phyloP scores from a whole-genome alignment of 2,888 invertebrate genomes.

The Nomada goodeniana region DNA sequence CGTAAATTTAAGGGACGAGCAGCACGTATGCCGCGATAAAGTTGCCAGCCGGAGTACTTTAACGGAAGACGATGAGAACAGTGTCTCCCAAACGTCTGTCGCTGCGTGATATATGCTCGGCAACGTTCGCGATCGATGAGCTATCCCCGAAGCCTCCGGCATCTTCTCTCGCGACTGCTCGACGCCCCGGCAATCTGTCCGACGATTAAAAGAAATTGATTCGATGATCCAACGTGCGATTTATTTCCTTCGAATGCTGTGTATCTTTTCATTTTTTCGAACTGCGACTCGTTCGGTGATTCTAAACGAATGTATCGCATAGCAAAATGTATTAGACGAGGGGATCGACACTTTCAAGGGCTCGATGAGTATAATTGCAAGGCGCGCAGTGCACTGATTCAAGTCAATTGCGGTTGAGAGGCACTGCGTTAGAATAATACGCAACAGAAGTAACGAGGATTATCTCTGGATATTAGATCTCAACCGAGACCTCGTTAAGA shows the following conservation, averaged over 20 bases:
- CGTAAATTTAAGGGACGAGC: conserved; percentile 63
- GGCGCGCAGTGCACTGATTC: neutral
- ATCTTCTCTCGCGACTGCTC: neutral
- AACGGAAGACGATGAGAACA: conserved; percentile 49
- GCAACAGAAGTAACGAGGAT: conserved; percentile 53
- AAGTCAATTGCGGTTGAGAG: conserved; percentile 32
- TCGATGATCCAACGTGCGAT: too few relatives aligned
- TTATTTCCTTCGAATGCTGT: too few relatives aligned
- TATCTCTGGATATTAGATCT: conserved; percentile 58
- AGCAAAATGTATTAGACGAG: too few relatives aligned
- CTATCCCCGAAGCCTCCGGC: too few relatives aligned
- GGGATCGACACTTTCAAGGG: too few relatives aligned
- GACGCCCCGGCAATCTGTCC: too few relatives aligned
- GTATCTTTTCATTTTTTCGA: too few relatives aligned
- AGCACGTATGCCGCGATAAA: conserved; percentile 37
- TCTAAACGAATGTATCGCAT: too few relatives aligned
- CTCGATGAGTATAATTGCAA: neutral
- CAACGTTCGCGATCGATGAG: too few relatives aligned
- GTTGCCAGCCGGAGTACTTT: conserved; percentile 46
- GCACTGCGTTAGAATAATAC: conserved; percentile 60
- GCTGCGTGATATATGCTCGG: too few relatives aligned
- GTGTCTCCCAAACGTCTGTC: conserved; percentile 47
- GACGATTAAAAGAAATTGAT: too few relatives aligned
- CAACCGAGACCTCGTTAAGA: conserved; percentile 55
- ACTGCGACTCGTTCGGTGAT: too few relatives aligned